These are phyloP conservation scores for Rhysida immarginata DNA, from an alignment of 1,140 invertebrate species.

Conservation along the genomic window DNA sequence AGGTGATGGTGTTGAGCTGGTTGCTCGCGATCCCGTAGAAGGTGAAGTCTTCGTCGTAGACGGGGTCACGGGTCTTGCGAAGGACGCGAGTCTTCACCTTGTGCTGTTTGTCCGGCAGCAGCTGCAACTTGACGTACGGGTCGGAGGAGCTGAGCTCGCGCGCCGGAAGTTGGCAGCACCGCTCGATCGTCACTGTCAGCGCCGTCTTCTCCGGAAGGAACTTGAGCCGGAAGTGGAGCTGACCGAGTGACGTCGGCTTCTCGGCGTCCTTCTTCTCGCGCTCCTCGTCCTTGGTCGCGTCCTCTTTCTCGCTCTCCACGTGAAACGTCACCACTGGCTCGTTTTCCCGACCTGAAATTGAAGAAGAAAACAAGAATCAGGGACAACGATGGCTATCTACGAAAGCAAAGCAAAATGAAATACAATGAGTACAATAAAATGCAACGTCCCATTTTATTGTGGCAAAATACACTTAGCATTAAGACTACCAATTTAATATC, in stretches of 20 bases:
- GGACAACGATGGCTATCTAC: background rate
- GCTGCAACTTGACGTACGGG: conserved; percentile 86
- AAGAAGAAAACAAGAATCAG: conserved; percentile 3
- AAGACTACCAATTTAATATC: no score
- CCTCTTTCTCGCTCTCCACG: conserved; percentile 31
- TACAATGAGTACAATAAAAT: no score
- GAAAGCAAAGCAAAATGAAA: no score
- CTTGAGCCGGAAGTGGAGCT: conserved; percentile 68
- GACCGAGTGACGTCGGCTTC: conserved; percentile 48
- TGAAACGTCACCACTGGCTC: conserved; percentile 15
- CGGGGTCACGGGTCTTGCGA: conserved; percentile 75
- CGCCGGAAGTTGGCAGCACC: conserved; percentile 63
- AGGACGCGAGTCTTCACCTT: conserved; percentile 88
- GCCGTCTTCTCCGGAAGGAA: conserved; percentile 78
- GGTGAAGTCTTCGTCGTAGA: conserved; percentile 93
- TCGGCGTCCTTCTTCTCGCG: conserved; percentile 24
- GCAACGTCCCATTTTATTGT: no score
- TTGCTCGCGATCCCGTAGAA: conserved; percentile 79
- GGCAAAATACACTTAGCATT: no score
- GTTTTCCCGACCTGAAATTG: no score
- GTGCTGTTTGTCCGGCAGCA: conserved; percentile 86
- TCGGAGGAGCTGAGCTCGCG: conserved; percentile 56
- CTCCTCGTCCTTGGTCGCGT: conserved; percentile 18
- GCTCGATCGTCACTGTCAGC: conserved; percentile 76
- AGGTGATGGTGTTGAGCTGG: conserved; percentile 62